A percentile compares a stretch with the other conserved stretches of the same genome.
These are phyloP conservation scores for Plutella xylostella DNA, from an alignment of 2,888 invertebrate species.

Conservation along the genomic window DNA sequence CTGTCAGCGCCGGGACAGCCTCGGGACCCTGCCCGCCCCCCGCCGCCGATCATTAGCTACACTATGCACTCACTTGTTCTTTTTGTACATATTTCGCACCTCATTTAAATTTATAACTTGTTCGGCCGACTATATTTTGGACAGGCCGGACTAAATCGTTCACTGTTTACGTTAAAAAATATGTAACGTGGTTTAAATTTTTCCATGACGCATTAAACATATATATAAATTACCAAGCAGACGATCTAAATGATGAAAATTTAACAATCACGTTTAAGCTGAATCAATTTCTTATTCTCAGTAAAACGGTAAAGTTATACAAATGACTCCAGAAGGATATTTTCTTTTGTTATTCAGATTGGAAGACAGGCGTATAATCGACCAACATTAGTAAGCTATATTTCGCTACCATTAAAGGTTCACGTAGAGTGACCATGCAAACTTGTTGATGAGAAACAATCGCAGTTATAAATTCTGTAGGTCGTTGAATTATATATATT, in stretches of 20 bases:
- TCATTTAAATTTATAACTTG: constrained; percentile 32
- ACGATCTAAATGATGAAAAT: too few species aligned
- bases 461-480: too few species aligned
- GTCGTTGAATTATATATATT: too few species aligned
- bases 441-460: too few species aligned
- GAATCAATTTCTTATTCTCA: too few species aligned
- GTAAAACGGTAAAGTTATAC: too few species aligned
- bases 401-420: background rate
- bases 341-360: too few species aligned
- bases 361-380: background rate
- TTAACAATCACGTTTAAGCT: too few species aligned
- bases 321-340: too few species aligned
- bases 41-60: constrained; percentile 25
- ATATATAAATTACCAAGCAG: too few species aligned
- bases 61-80: constrained; percentile 29
- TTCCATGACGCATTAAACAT: background rate
- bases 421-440: background rate
- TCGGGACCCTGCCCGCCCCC: constrained; percentile 22
- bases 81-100: constrained; percentile 33
- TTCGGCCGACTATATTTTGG: constrained; percentile 16
- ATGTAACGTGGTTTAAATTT: background rate
- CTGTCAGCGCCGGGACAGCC: constrained; percentile 32
- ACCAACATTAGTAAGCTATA: background rate
- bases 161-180: constrained; percentile 29
- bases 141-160: constrained; percentile 17